phyloP scores from a whole-genome alignment of 2,888 invertebrate genomes.

The Melipona beecheii region DNA sequence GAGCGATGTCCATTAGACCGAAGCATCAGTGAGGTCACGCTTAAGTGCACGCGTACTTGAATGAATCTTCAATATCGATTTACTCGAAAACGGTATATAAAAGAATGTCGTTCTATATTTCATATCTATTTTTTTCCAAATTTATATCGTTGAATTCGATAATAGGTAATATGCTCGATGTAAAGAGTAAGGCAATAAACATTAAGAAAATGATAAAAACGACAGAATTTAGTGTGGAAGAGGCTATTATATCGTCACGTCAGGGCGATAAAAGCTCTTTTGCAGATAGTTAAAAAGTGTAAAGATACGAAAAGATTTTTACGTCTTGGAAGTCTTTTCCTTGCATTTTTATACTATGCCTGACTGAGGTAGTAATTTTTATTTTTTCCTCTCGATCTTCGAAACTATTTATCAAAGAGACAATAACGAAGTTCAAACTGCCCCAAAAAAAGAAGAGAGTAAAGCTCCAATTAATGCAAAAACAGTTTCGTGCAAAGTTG shows the following conservation, averaged over 20 bases:
- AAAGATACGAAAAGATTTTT: background rate
- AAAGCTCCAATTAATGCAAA: background rate
- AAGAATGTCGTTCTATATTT: slow-evolving; percentile 6
- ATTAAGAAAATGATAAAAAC: background rate
- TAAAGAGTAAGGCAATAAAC: background rate
- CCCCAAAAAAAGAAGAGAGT: background rate
- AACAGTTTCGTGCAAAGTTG: background rate
- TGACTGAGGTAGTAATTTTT: background rate
- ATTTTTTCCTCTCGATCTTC: background rate
- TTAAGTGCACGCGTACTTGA: slow-evolving; percentile 35
- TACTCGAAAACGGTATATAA: background rate
- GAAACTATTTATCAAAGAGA: background rate
- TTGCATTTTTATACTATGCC: background rate
- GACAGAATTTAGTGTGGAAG: background rate
- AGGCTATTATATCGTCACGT: background rate
- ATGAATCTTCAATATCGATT: slow-evolving; percentile 27
- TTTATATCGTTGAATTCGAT: background rate
- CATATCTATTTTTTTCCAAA: background rate
- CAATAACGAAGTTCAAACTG: background rate
- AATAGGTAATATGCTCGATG: background rate
- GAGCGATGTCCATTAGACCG: slow-evolving; percentile 10
- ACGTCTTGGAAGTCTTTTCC: background rate
- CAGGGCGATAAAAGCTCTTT: background rate
- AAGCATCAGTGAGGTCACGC: slow-evolving; percentile 9
- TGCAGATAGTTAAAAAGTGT: background rate